phyloP scores from a whole-genome alignment of 2,797 vertebrate species.

The Microchirus variegatus region DNA sequence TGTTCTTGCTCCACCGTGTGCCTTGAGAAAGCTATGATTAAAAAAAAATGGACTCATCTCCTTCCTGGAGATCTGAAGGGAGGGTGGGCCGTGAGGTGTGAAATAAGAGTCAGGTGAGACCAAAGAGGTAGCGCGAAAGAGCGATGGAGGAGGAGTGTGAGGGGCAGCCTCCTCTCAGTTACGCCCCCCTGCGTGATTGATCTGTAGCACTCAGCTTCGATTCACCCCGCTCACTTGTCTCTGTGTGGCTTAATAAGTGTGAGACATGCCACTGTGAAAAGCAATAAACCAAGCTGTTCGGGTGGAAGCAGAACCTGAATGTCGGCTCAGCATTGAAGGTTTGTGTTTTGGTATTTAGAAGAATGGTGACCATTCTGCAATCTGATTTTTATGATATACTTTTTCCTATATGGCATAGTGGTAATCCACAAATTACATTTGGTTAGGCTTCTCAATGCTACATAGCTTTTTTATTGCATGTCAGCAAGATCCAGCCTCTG shows the following conservation, averaged over 20 bases:
- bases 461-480: no score
- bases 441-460: no score
- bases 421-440: no score
- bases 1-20: constrained; percentile 9
- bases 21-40: constrained; percentile 55
- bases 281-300: constrained; percentile 1
- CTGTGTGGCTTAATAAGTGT: constrained; percentile 35
- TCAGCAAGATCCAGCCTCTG: no score
- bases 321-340: not conserved
- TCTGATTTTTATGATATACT: not conserved
- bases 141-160: constrained; percentile 16
- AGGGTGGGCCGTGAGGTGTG: constrained; percentile 46
- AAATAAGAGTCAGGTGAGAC: constrained; percentile 68
- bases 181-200: constrained; percentile 20
- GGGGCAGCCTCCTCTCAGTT: constrained; percentile 1
- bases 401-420: no score
- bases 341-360: not conserved
- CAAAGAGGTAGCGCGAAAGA: constrained; percentile 53
- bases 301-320: not conserved
- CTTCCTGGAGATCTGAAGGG: constrained; percentile 39
- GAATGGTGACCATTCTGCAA: not conserved
- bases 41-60: constrained; percentile 56
- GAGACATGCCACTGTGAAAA: constrained; percentile 7
- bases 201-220: constrained; percentile 11
- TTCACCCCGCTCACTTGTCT: constrained; percentile 23